A percentile compares a stretch with the other conserved stretches of the same genome.
Evolutionary conservation across 2,113 vertebrate genomes (phyloP).

Genomic region (Rutilus rutilus): DNA sequence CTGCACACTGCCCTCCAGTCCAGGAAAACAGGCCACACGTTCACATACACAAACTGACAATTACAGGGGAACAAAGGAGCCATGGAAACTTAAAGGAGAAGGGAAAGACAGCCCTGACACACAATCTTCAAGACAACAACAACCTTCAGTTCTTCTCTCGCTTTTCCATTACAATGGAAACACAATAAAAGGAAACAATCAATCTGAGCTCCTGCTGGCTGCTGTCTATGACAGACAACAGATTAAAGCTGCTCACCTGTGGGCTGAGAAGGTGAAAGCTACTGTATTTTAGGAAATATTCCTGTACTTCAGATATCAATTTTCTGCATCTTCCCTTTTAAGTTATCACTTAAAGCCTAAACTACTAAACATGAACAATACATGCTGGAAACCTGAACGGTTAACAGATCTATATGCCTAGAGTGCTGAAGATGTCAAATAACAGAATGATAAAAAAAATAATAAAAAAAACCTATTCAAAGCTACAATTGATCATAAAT

Average conservation of each 20-base stretch:
- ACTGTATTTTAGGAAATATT: slow-evolving; percentile 16
- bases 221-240: slow-evolving; percentile 49
- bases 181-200: slow-evolving; percentile 41
- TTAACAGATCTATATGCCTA: background rate
- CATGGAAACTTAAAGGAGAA: slow-evolving; percentile 70
- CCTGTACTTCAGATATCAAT: background rate
- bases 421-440: background rate
- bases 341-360: background rate
- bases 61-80: slow-evolving; percentile 76
- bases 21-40: background rate
- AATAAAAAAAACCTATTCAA: slow-evolving; percentile 17
- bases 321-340: background rate
- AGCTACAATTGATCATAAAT: slow-evolving; percentile 25
- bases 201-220: slow-evolving; percentile 21
- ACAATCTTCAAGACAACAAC: slow-evolving; percentile 65
- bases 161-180: slow-evolving; percentile 59
- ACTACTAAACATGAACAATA: background rate
- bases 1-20: background rate
- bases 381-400: background rate
- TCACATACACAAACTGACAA: slow-evolving; percentile 78
- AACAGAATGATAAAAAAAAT: background rate
- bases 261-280: slow-evolving; percentile 23
- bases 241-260: slow-evolving; percentile 40
- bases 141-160: slow-evolving; percentile 47
- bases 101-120: slow-evolving; percentile 72